Conservation (phyloP, 2,797 vertebrate species). For the Falco cherrug region DNA sequence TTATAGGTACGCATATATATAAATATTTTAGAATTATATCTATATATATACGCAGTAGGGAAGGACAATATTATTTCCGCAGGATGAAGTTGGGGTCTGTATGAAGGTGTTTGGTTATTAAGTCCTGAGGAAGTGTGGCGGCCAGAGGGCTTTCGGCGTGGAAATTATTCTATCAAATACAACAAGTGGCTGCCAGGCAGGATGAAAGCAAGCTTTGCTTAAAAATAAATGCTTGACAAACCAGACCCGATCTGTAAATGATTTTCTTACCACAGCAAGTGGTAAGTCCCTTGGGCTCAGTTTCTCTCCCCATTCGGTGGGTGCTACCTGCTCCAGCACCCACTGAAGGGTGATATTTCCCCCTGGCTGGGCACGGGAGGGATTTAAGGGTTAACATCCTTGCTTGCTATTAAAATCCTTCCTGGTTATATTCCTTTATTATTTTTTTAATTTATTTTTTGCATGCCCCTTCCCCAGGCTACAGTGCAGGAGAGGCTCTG, state of each 20-base stretch:
- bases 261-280: background rate
- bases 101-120: conserved; percentile 41
- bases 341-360: background rate
- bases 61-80: background rate
- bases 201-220: background rate
- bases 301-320: background rate
- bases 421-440: background rate
- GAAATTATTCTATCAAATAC: conserved; percentile 36
- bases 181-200: background rate
- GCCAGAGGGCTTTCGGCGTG: background rate
- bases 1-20: background rate
- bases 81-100: background rate
- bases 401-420: background rate
- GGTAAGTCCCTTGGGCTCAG: background rate
- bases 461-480: too few species aligned
- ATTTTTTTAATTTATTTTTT: too few species aligned
- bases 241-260: background rate
- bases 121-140: background rate
- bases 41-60: background rate
- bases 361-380: background rate
- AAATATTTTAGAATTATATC: too few species aligned
- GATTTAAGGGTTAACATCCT: background rate
- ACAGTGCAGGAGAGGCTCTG: background rate
- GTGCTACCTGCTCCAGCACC: background rate
- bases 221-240: background rate